These are phyloP conservation scores for Turnix velox DNA, from an alignment of 2,113 vertebrate genomes.

Conservation along the genomic window DNA sequence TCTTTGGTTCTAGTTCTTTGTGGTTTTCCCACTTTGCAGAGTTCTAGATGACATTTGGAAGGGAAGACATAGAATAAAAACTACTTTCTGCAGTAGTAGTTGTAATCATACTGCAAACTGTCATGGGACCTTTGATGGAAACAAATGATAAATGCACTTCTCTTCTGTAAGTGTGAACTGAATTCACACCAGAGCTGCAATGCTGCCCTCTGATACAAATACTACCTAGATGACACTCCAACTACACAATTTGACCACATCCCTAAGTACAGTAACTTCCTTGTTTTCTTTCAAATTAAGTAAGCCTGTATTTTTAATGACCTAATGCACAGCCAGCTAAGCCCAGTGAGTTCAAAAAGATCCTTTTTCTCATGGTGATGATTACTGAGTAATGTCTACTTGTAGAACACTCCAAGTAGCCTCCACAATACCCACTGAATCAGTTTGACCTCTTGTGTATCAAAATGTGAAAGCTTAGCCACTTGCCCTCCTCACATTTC, in stretches of 20 bases:
- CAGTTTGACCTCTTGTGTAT: not conserved
- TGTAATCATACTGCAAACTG: not conserved
- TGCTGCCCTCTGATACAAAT: not conserved
- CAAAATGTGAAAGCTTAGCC: not conserved
- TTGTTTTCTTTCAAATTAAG: not conserved
- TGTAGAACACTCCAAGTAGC: not conserved
- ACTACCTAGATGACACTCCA: not conserved
- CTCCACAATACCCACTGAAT: not conserved
- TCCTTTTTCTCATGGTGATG: not conserved
- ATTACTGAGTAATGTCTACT: not conserved
- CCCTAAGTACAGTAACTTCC: not conserved
- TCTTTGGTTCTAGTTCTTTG: not conserved
- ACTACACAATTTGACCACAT: not conserved
- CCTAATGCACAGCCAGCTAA: not conserved
- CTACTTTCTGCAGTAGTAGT: not conserved
- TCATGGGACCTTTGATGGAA: not conserved
- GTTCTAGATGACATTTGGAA: not conserved
- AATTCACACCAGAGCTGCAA: not conserved
- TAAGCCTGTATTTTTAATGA: not conserved
- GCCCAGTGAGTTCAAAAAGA: not conserved
- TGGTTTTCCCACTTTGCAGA: not conserved
- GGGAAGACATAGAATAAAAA: not conserved
- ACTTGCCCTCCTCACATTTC: not conserved
- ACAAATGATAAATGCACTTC: not conserved
- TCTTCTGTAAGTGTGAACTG: accelerated